These are phyloP conservation scores for Galago senegalensis DNA, from an alignment of 2,797 vertebrate genomes.

Conservation along the genomic window DNA sequence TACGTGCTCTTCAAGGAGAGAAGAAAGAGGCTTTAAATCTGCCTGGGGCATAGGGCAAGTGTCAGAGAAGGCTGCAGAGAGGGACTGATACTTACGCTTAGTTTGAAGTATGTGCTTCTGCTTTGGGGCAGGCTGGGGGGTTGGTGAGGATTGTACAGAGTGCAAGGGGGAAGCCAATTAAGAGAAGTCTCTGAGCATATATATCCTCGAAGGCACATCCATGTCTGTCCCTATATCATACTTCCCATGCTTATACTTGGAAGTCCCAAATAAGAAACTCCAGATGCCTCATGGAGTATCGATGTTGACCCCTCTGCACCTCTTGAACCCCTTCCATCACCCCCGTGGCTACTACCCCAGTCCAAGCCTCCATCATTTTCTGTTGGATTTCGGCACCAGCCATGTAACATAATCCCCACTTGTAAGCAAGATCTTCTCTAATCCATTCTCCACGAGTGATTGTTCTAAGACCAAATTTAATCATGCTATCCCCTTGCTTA, in stretches of 20 bases:
- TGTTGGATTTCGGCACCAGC: background rate
- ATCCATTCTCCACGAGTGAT: background rate
- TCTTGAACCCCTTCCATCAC: background rate
- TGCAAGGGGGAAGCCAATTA: background rate
- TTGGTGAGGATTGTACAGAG: accelerated
- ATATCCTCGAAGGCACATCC: background rate
- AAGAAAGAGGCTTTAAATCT: background rate
- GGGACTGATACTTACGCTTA: accelerated
- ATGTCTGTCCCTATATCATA: accelerated
- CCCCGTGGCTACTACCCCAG: no score
- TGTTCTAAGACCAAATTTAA: background rate
- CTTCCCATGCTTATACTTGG: background rate
- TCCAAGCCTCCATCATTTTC: background rate
- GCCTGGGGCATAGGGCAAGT: accelerated
- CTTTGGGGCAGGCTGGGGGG: no score
- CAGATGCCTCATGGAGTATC: background rate
- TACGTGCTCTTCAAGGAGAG: background rate
- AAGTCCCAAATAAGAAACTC: background rate
- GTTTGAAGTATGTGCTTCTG: background rate
- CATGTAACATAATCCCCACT: background rate
- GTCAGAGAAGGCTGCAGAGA: background rate
- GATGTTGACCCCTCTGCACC: accelerated
- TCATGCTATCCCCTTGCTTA: background rate
- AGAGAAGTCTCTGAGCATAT: no score
- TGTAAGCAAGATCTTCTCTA: background rate